Conservation (phyloP, 1,140 invertebrate genomes). For the Drosophila equinoxialis region DNA sequence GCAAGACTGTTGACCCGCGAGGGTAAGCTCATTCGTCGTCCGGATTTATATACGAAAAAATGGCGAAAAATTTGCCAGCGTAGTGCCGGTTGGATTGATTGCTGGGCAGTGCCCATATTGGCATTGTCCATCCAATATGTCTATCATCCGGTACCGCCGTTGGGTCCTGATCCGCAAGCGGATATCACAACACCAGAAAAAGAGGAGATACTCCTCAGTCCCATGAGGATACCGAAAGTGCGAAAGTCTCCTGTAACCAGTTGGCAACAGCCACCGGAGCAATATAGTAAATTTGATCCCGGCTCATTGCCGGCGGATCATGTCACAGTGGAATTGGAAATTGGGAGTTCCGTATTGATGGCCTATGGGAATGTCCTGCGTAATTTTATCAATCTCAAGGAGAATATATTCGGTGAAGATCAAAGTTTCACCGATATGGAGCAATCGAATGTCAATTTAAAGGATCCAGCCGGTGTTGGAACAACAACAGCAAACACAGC, state of each 20-base stretch:
- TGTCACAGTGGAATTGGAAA: conserved; percentile 95
- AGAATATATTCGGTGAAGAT: conserved; percentile 98
- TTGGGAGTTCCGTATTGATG: conserved; percentile 94
- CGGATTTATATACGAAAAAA: conserved; percentile 87
- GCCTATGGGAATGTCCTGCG: conserved; percentile 95
- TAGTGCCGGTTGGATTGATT: conserved; percentile 93
- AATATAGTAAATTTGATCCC: conserved; percentile 92
- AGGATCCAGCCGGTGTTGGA: conserved; percentile 29
- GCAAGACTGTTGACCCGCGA: conserved; percentile 92
- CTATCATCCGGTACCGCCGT: conserved; percentile 94
- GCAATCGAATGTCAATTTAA: conserved; percentile 83
- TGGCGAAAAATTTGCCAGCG: conserved; percentile 94
- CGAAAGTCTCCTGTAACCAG: conserved; percentile 88
- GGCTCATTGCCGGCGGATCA: conserved; percentile 91
- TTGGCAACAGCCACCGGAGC: conserved; percentile 85
- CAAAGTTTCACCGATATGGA: conserved; percentile 97
- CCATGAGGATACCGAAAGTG: conserved; percentile 93
- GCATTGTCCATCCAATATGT: conserved; percentile 94
- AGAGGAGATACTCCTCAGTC: conserved; percentile 95
- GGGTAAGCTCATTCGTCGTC: conserved; percentile 85
- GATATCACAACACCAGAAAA: conserved; percentile 96
- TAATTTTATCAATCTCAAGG: conserved; percentile 94
- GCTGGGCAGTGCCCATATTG: conserved; percentile 97
- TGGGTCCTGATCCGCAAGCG: conserved; percentile 93
- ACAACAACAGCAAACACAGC: conserved; percentile 35